These are phyloP conservation scores for Proterorhinus semilunaris DNA, from an alignment of 2,113 vertebrate genomes.

Conservation along the genomic window DNA sequence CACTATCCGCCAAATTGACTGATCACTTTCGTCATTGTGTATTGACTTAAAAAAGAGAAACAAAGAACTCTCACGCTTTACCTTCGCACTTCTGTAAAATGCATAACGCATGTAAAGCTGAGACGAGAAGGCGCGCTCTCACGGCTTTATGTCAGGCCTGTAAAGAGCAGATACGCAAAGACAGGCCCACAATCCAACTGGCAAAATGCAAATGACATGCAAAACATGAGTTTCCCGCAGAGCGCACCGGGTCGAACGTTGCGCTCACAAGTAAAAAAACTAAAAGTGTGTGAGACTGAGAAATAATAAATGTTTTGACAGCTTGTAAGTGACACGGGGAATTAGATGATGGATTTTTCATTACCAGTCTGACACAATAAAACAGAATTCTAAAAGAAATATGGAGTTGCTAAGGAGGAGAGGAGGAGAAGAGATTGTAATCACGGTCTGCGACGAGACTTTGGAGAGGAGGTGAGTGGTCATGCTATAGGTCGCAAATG, in stretches of 20 bases:
- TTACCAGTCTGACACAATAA: not conserved
- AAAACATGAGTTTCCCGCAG: slow-evolving; percentile 29
- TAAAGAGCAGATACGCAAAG: slow-evolving; percentile 39
- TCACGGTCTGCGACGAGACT: slow-evolving; percentile 11
- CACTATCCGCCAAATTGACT: not conserved
- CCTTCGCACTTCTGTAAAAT: not conserved
- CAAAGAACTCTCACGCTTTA: not conserved
- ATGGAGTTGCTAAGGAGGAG: not conserved
- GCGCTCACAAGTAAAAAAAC: not conserved
- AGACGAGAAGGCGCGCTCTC: not conserved
- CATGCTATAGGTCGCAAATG: slow-evolving; percentile 44
- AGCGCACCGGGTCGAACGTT: slow-evolving; percentile 5
- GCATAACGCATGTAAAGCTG: not conserved
- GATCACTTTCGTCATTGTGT: not conserved
- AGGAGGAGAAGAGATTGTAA: slow-evolving; percentile 7
- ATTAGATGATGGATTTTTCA: not conserved
- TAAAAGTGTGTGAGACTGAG: not conserved
- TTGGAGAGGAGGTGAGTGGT: slow-evolving; percentile 29
- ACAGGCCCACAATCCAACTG: slow-evolving; percentile 15
- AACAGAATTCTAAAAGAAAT: not conserved
- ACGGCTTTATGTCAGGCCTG: slow-evolving; percentile 20
- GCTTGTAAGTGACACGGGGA: not conserved
- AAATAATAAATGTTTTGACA: slow-evolving; percentile 3
- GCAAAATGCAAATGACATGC: slow-evolving; percentile 47
- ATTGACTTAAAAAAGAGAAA: not conserved